Base-by-base conservation (phyloP, 2,797 vertebrate species). In the Lacerta bilineata region DNA sequence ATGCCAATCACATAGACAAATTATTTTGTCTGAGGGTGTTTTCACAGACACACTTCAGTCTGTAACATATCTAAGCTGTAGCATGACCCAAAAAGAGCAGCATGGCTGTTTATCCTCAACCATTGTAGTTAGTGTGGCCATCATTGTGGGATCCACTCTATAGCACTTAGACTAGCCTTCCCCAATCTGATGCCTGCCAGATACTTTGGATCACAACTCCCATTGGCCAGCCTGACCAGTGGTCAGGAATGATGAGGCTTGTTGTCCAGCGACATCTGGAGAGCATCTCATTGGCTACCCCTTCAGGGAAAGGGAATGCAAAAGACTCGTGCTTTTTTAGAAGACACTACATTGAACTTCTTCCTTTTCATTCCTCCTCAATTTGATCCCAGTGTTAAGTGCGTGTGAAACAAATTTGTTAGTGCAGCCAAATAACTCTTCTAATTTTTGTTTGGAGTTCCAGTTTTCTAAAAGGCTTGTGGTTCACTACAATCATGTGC, bases 371-470 rank as follows among this genome's bases (percentile, higher is more conserved):
- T 27, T 33, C 20, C 43, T 41, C 20, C 46, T 25, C n/a, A 83
- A 11, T 23, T 46, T 18, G 29, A 17, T n/a, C 50, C 13, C 50
- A 55, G 50, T 55, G 50, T 55, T 55, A 55, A 55, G 50, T 15
- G 50, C 3, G 0, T 55, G 66, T 71, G 18, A 84, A 59, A 69
- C 33, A 69, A 64, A 88, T 25, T 59, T 69, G 43, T 78, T 46
- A 83, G n/a, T 83, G 23, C 36, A 90, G 75, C 66, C 72, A 87
- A 39, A 85, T 46, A 36, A 7, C 90, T 89, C 90, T 89, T 87
- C 10, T 55, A 10, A 89, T 46, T 85, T 29, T 82, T 17, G 87
- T 61, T 83, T 55, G 41, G 75, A 80, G 61, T 75, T 90, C 81
- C 80, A 64, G 80, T 88, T 78, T 89, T 84, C 80, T 87, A 46